phyloP scores from a whole-genome alignment of 2,113 vertebrate genomes.

The Carlito syrichta region DNA sequence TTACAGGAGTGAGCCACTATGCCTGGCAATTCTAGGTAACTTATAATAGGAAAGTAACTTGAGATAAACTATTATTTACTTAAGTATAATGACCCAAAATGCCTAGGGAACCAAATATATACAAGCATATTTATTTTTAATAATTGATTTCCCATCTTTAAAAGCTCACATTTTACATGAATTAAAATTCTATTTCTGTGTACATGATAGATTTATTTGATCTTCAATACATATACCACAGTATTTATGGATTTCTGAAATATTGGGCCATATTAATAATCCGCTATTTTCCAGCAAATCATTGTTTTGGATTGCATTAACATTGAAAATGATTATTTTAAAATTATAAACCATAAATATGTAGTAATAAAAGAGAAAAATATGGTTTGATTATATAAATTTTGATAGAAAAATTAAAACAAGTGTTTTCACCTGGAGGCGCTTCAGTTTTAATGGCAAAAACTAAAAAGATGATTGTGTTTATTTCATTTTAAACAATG shows the following conservation, averaged over 20 bases:
- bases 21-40: not conserved
- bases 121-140: not conserved
- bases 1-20: too few relatives aligned
- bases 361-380: not conserved
- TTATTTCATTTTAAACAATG: not conserved
- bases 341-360: not conserved
- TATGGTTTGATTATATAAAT: not conserved
- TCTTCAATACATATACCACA: not conserved
- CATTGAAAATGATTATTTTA: not conserved
- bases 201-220: not conserved
- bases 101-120: not conserved
- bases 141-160: not conserved
- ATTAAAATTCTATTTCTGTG: not conserved
- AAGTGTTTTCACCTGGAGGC: not conserved
- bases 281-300: not conserved
- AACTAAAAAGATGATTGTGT: not conserved
- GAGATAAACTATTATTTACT: not conserved
- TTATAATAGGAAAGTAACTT: not conserved
- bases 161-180: not conserved
- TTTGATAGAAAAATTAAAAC: not conserved
- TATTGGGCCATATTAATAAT: not conserved
- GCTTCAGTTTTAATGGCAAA: not conserved
- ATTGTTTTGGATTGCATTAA: not conserved
- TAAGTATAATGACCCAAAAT: not conserved
- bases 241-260: not conserved